Percentiles rank a stretch among this genome's conserved stretches.
Evolutionary conservation across 2,888 invertebrate genomes (phyloP).

Genomic region (Melolontha melolontha): DNA sequence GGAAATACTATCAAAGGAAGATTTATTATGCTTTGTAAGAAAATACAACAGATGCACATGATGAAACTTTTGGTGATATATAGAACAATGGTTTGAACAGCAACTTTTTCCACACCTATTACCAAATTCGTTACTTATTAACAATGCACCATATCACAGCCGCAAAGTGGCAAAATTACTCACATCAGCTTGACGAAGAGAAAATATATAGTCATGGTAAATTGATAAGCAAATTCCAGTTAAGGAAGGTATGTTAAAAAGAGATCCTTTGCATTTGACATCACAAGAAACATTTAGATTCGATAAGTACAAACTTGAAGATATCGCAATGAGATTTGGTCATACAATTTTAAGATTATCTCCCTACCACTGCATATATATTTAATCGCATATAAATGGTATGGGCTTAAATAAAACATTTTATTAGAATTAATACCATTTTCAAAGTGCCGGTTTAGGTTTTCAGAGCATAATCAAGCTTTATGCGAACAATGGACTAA

Average conservation of each 20-base stretch:
- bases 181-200: not conserved
- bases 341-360: not conserved
- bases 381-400: not conserved
- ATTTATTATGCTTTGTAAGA: not conserved
- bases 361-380: not conserved
- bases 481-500: not conserved
- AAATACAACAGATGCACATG: conserved; percentile 7
- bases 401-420: not conserved
- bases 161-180: not conserved
- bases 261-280: not conserved
- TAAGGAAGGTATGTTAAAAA: not conserved
- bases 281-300: not conserved
- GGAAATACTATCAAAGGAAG: not conserved
- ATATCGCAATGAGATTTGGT: not conserved
- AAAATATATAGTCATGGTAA: not conserved
- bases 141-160: not conserved
- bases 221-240: not conserved
- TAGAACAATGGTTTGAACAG: not conserved
- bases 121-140: not conserved
- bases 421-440: not conserved
- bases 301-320: not conserved
- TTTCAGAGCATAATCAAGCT: not conserved
- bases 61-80: not conserved
- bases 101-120: not conserved
- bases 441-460: not conserved